These are phyloP conservation scores for Willisornis vidua DNA, from an alignment of 2,113 vertebrate genomes.

Conservation along the genomic window DNA sequence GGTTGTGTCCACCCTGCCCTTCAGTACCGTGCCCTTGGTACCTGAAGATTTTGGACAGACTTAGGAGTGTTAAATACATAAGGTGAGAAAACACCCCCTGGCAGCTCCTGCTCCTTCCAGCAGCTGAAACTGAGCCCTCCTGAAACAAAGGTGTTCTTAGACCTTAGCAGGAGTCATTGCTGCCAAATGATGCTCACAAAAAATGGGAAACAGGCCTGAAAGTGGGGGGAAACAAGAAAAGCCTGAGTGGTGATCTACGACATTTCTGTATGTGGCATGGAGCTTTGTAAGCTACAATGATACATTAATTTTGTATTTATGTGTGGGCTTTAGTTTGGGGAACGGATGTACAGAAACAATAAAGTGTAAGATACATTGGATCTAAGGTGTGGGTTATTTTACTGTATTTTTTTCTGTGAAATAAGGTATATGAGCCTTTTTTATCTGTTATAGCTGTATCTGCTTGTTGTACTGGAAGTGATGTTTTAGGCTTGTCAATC, in stretches of 20 bases:
- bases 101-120: neutral
- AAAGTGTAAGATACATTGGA: slow-evolving; percentile 33
- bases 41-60: neutral
- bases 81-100: neutral
- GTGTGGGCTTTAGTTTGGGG: neutral
- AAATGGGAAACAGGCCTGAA: neutral
- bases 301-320: neutral
- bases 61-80: neutral
- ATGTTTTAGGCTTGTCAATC: neutral
- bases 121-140: neutral
- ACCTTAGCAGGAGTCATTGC: neutral
- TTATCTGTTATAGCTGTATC: neutral
- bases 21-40: neutral
- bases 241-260: neutral
- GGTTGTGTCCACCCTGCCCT: neutral
- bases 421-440: neutral
- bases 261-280: neutral
- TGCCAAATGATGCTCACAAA: neutral
- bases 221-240: neutral
- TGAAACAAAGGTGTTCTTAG: neutral
- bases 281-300: neutral
- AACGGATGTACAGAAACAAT: slow-evolving; percentile 40
- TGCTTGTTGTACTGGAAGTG: neutral
- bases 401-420: neutral
- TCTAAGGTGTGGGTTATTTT: neutral